Evolutionary conservation across 92 coral and sea anemone genomes (phyloP), one percentile per base, ranked within the genome.

Genomic region (Siderastrea radians): DNA sequence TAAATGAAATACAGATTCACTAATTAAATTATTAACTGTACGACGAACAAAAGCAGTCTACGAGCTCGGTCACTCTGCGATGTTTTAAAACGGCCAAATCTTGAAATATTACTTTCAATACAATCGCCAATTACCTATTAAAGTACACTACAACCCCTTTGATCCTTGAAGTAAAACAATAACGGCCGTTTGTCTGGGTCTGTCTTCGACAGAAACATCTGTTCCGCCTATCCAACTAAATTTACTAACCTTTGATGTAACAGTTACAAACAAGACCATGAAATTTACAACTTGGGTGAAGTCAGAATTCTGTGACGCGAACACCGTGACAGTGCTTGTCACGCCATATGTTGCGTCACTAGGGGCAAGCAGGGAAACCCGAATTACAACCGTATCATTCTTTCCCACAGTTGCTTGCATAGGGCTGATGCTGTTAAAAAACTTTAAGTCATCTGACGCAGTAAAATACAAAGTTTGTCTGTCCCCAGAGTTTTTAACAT

Each of bases 231-330:
- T 11, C 52, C 47, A 46, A 5, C 52, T 1, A 52, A 50, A 72
- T 48, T 13, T 19, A 13, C 76, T 58, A 15, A 90, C 89, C 93
- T 90, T 90, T 48, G 93, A 90, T 5, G 89, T 74, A 16, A 90
- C 93, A 66, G 93, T 79, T n/a, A 84, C 82, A 84, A 84, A 84
- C 7, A 90, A 90, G 26, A 90, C 93, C 86, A 90, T 61, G 58
- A 90, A 90, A 64, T 84, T 80, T 38, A 73, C 78, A 15, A 77
- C 75, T 47, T 70, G 67, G 3, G 65, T 65, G 69, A 45, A 49
- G 53, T 48, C 61, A 19, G 93, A 83, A 54, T 87, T 79, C 60
- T 84, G 86, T 6, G 89, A 84, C 5, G 71, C 93, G 61, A 71
- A 78, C 46, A 90, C 86, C 8, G 93, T 84, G 45, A 84, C 81